Conservation (phyloP, 2,113 vertebrate species). For the Pluvianellus socialis region DNA sequence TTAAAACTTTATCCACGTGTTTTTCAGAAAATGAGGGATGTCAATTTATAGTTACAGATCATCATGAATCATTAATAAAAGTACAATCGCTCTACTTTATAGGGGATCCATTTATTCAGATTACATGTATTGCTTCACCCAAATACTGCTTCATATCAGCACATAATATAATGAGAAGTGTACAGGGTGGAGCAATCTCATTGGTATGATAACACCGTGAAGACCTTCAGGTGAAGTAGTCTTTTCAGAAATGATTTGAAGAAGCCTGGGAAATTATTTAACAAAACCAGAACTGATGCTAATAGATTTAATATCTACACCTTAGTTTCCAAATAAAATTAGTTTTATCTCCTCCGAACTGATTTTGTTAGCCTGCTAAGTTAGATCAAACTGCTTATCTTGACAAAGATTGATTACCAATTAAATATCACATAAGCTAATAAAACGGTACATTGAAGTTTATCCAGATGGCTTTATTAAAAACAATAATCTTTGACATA, state of each 20-base stretch:
- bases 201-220: background rate
- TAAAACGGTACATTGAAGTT: constrained; percentile 57
- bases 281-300: background rate
- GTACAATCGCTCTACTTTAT: background rate
- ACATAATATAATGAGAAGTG: background rate
- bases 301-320: background rate
- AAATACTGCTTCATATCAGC: background rate
- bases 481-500: constrained; percentile 22
- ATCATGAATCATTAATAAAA: background rate
- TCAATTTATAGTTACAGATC: background rate
- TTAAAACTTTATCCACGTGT: background rate
- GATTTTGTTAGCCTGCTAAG: constrained; percentile 38
- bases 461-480: constrained; percentile 64
- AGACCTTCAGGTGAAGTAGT: background rate
- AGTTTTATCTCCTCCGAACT: constrained; percentile 47
- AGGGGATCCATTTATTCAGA: background rate
- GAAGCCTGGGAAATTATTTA: background rate
- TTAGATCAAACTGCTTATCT: constrained; percentile 65
- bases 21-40: background rate
- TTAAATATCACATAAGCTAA: constrained; percentile 51
- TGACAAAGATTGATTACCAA: constrained; percentile 64
- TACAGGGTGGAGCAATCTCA: background rate
- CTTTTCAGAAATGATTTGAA: background rate
- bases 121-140: background rate
- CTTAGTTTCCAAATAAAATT: constrained; percentile 41